phyloP scores from a whole-genome alignment of 2,797 vertebrate genomes.

The Helarctos malayanus region DNA sequence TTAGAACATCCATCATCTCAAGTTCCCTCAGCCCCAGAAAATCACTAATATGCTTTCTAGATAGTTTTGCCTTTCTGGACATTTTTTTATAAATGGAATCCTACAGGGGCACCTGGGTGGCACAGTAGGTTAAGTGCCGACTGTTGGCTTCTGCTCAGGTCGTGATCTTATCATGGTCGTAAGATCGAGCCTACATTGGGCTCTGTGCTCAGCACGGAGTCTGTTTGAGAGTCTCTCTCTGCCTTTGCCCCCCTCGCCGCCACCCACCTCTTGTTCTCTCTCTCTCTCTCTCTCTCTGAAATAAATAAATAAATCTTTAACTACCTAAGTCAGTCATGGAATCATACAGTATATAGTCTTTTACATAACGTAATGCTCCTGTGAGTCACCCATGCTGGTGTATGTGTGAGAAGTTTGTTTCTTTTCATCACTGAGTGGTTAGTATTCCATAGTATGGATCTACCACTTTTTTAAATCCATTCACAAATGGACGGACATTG shows the following conservation, averaged over 20 bases:
- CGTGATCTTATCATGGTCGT: neutral
- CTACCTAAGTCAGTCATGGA: neutral
- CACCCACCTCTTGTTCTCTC: neutral
- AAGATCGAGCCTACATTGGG: neutral
- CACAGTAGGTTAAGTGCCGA: neutral
- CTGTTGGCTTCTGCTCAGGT: neutral
- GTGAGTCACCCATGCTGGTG: neutral
- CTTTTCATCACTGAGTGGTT: neutral
- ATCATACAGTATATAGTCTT: neutral
- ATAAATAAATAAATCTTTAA: neutral
- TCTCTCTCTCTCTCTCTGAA: neutral
- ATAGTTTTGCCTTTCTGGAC: slow-evolving; percentile 17
- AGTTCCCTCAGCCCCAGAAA: neutral
- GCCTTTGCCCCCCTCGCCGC: neutral
- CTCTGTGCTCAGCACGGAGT: neutral
- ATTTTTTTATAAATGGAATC: neutral
- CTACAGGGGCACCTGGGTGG: neutral
- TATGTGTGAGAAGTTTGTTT: neutral
- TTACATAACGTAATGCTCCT: neutral
- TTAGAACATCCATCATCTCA: neutral
- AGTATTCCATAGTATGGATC: neutral
- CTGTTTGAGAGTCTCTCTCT: neutral
- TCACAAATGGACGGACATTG: neutral
- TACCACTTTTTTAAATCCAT: neutral
- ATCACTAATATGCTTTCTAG: neutral